Evolutionary conservation across 2,888 invertebrate species (phyloP), one percentile per base, ranked within the genome.

Genomic region (Fragum whitleyi): DNA sequence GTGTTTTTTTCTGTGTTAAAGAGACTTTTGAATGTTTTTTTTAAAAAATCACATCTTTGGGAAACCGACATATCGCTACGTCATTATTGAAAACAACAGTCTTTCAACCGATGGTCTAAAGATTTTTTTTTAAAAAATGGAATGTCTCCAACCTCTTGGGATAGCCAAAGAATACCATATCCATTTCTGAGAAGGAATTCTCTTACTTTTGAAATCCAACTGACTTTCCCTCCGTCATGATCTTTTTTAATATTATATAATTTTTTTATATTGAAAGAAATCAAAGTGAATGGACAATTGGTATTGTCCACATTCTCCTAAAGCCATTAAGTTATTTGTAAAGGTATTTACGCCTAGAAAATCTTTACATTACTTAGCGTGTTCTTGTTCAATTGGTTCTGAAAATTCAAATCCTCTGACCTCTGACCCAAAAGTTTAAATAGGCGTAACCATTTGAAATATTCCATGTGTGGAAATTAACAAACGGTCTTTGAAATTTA

Each of bases 181-280:
- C 74, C 65, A 47, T 74, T 51, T 23, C 19, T 51, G 32, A 42
- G 65, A 3, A 74, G 32, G 21, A 74, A 26, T 28, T 61, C 23
- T 74, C 53, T 28, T 29, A 74, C 47, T 42, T 53, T 29, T 1
- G 32, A 62, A 53, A 62, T 65, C 74, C 74, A 74, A 19, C 47
- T 74, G 26, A 23, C 16, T 42, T 62, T 74, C 1, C 74, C 74
- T 16, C 28, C 53, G 9, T 65, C 53, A 32, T 61, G 2, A 74
- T 42, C 28, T 11, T 11, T 51, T 65, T 65, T 70, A 76, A 76
- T 36, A 69, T 51, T 7, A n/a, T 28, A 61, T 76, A 76, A 61
- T 61, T 57, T 5, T 61, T 36, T 61, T 51, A 51, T 51, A n/a
- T 16, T 14, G 3, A 36, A 6, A 9, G 9, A 36, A 6, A 36